A percentile compares a stretch with the other conserved stretches of the same genome.
These are phyloP conservation scores for Parapsyche elsis DNA, from an alignment of 1,140 invertebrate species.

Conservation along the genomic window DNA sequence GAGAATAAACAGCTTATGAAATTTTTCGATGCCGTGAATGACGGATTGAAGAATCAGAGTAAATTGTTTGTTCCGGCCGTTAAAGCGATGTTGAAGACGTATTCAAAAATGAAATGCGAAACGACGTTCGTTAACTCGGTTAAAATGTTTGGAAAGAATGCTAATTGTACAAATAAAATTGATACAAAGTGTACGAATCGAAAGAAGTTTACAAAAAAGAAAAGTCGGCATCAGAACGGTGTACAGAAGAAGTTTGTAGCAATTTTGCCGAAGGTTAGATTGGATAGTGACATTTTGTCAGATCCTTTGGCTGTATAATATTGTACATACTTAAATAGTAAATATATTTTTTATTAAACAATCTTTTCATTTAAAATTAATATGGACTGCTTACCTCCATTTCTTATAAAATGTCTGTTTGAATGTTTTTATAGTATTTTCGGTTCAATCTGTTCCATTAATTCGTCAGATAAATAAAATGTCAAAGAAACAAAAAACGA, in stretches of 20 bases:
- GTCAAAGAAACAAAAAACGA: background rate
- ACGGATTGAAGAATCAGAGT: slow-evolving; percentile 50
- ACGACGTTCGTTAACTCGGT: slow-evolving; percentile 39
- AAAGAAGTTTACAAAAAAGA: background rate
- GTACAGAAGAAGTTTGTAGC: slow-evolving; percentile 38
- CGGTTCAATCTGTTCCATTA: background rate
- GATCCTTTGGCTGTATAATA: slow-evolving; percentile 43
- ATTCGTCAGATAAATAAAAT: background rate
- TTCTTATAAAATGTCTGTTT: no score
- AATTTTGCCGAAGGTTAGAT: slow-evolving; percentile 23
- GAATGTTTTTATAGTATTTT: no score
- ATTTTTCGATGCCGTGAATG: slow-evolving; percentile 45
- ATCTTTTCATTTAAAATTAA: background rate
- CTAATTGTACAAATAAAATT: background rate
- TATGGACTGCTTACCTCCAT: no score
- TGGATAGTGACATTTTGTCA: slow-evolving; percentile 1
- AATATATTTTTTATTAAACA: slow-evolving; percentile 2
- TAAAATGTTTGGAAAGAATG: slow-evolving; percentile 47
- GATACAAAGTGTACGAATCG: background rate
- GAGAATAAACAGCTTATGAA: slow-evolving; percentile 40
- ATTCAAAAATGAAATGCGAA: slow-evolving; percentile 49
- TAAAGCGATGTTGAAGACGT: slow-evolving; percentile 50
- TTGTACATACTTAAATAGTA: background rate
- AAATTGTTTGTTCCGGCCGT: slow-evolving; percentile 49
- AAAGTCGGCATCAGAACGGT: background rate